Conservation (phyloP, 2,113 vertebrate genomes). For the Argyrosomus japonicus region DNA sequence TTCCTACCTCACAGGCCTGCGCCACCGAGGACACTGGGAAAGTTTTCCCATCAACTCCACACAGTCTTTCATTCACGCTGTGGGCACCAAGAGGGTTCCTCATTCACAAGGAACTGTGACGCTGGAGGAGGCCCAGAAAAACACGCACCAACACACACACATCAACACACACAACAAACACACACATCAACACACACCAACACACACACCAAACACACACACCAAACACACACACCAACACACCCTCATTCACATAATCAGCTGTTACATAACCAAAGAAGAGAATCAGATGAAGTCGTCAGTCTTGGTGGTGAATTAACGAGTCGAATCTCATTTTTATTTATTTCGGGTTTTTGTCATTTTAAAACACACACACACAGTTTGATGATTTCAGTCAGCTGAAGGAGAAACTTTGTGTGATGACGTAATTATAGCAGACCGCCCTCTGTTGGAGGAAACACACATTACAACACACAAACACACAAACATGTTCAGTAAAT, state of each 20-base stretch:
- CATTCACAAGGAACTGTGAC: conserved; percentile 12
- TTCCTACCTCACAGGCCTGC: conserved; percentile 32
- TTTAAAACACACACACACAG: not conserved
- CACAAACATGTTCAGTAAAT: too few relatives aligned
- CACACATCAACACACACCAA: too few relatives aligned
- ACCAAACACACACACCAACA: too few relatives aligned
- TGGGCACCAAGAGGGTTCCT: not conserved
- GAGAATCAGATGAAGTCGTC: too few relatives aligned
- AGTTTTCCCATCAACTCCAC: conserved; percentile 43
- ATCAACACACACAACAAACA: not conserved
- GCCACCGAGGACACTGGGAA: conserved; percentile 53
- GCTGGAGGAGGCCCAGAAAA: conserved; percentile 11
- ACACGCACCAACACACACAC: not conserved
- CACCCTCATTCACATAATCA: not conserved
- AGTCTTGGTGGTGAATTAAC: too few relatives aligned
- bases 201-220: not conserved
- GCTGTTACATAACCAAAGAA: not conserved
- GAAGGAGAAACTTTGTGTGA: not conserved
- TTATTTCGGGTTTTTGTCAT: too few relatives aligned
- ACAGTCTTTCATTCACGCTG: conserved; percentile 31
- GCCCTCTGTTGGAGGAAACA: conserved; percentile 42
- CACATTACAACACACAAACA: not conserved
- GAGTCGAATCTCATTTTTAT: too few relatives aligned
- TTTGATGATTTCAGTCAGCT: not conserved
- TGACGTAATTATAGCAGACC: not conserved